A percentile compares a stretch with the other conserved stretches of the same genome.
Evolutionary conservation across 2,888 invertebrate species (phyloP).

Genomic region (Periphyllus acericola): DNA sequence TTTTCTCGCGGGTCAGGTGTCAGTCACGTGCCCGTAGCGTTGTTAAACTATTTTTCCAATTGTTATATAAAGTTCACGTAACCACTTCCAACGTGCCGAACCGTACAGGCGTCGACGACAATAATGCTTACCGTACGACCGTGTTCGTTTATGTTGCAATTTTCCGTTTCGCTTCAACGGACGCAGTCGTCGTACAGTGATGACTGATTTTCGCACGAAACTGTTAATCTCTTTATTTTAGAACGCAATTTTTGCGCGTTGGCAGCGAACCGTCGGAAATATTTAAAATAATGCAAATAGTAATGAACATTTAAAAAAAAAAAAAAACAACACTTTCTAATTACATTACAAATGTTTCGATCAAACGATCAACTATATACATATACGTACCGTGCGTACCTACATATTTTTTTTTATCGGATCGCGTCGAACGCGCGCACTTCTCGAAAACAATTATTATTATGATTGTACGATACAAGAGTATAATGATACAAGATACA

Average conservation of each 20-base stretch:
- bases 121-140: not conserved
- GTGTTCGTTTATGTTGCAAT: not conserved
- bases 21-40: too few species aligned
- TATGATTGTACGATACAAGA: not conserved
- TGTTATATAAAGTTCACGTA: not conserved
- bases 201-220: not conserved
- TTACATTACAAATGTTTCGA: not conserved
- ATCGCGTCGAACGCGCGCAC: not conserved
- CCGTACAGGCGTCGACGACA: not conserved
- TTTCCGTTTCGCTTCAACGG: slow-evolving; percentile 1
- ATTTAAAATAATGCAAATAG: not conserved
- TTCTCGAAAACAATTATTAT: slow-evolving; percentile 20
- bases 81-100: too few species aligned
- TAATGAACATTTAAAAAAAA: not conserved
- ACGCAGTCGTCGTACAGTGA: not conserved
- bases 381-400: not conserved
- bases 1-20: too few species aligned
- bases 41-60: not conserved
- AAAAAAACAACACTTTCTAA: slow-evolving; percentile 12
- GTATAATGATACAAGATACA: not conserved
- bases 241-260: not conserved
- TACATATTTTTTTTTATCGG: slow-evolving; percentile 1
- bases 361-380: not conserved
- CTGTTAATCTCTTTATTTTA: not conserved
- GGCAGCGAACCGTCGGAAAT: not conserved